Base-by-base conservation (phyloP, 2,113 vertebrate species). In the Myocastor coypus region DNA sequence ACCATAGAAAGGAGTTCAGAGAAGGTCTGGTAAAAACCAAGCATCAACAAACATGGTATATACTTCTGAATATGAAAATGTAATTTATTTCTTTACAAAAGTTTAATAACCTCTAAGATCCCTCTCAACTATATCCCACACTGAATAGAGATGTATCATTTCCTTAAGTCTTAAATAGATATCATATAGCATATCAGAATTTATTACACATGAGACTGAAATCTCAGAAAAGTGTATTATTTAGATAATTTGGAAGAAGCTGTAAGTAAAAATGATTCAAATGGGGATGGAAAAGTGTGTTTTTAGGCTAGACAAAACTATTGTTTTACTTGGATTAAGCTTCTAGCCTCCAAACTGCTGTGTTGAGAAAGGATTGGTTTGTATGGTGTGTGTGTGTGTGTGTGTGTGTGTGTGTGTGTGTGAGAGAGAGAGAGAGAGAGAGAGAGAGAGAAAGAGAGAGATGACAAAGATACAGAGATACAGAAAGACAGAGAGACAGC, bases 1-100 rank as follows among this genome's bases (percentile, higher is more conserved):
- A 63, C 1, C 50, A 6, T 52, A 73, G 34, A 12, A 94, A 66
- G 11, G 32, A 89, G 1, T 22, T 34, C 57, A 90, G 84, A 84
- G 28, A 63, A 40, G 1, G 8, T 75, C 42, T 37, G 66, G 7
- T 11, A 78, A 83, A 94, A 94, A 77, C 5, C 86, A 87, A 87
- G 8, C 13, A 89, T 22, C 57, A 22, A 57, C 50, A 95, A 86
- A 3, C 82, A 92, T 75, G 26, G 5, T 11, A 93, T 66, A 7
- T 40, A 69, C 34, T 86, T 96, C n/a, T 77, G 11, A 94, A 95
- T 3, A 59, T 82, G 89, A 69, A 90, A 94, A 92, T 57, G n/a
- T 13, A 80, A 69, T 22, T 78, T 32, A 50, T 3, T 83, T 81
- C 28, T 64, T 94, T 28, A 63, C 1, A 89, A 22, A 89, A 93